Base-by-base conservation (phyloP, 2,113 vertebrate species). In the Reinhardtius hippoglossoides region DNA sequence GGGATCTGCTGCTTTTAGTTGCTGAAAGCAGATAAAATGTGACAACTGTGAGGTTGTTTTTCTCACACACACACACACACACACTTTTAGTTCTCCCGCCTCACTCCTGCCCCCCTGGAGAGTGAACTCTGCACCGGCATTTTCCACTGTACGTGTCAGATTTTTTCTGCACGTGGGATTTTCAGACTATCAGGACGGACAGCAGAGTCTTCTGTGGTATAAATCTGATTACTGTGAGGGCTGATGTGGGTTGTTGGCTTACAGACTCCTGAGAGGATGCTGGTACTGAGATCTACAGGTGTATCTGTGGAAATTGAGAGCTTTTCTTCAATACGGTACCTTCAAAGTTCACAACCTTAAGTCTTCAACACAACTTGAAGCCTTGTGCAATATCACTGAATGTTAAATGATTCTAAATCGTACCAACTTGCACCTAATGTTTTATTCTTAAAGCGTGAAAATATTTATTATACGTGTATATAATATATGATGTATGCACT, bases 1-100 rank as follows among this genome's bases (percentile, higher is more conserved):
- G 18, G 5, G 0, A 66, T 66, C 16, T 14, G 16, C 54, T 40
- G 44, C 50, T 71, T 78, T 73, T 73, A 26, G 16, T 27, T 8
- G 9, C 54, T 57, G 13, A 77, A 35, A 56, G 42, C 48, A 52
- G 44, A 76, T 74, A 24, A 42, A 57, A 61, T 59, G 64, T 80
- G 59, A 84, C 69, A 71, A 65, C 58, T 56, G 58, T 31, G 16
- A 67, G 55, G 14, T 50, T 56, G 0, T 26, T 14, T 13, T 52
- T 5, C 20, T n/a, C 50, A 54, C 18, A 52, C 20, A 52, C 50
- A n/a, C 48, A n/a, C 50, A 63, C 8, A 23, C 18, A 37, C n/a
- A 40, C 18, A 55, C 24, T 65, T 14, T 5, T 15, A 14, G 55
- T 48, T 23, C 52, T 27, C n/a, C 40, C 21, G 50, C 24, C 12